phyloP scores from a whole-genome alignment of 2,888 invertebrate genomes.

The Dioctria rufipes region DNA sequence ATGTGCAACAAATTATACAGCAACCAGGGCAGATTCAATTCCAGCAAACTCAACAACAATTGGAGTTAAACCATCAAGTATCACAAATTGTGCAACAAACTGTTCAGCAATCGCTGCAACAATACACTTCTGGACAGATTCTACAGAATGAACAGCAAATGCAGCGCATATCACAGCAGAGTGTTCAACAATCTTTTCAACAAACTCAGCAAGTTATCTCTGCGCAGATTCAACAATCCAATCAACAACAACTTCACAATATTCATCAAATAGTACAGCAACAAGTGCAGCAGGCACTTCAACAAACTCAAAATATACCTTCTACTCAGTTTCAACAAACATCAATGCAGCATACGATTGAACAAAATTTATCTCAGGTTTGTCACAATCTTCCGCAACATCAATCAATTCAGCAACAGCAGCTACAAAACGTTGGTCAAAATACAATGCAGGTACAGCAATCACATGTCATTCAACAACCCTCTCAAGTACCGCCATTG shows the following conservation, averaged over 20 bases:
- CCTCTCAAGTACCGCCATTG: background rate
- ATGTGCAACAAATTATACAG: conserved; percentile 4
- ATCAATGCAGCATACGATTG: conserved; percentile 1
- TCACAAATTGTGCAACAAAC: background rate
- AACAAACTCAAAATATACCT: conserved; percentile 69
- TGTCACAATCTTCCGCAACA: conserved; percentile 59
- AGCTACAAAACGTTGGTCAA: conserved; percentile 41
- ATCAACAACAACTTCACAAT: conserved; percentile 56
- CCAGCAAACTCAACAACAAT: conserved; percentile 59
- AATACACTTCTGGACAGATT: conserved; percentile 36
- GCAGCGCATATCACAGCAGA: conserved; percentile 61
- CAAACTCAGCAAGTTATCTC: conserved; percentile 61
- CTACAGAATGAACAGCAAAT: conserved; percentile 55
- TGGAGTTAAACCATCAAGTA: conserved; percentile 61
- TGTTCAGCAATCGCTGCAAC: background rate
- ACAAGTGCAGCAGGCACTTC: conserved; percentile 61
- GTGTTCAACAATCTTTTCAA: conserved; percentile 61
- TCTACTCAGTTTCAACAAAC: conserved; percentile 61
- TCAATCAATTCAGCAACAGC: conserved; percentile 58
- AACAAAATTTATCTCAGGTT: conserved; percentile 10
- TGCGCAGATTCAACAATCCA: conserved; percentile 1
- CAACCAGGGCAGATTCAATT: background rate
- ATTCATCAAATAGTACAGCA: conserved; percentile 46
- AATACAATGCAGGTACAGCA: conserved; percentile 64
- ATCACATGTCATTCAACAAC: conserved; percentile 63